phyloP scores from a whole-genome alignment of 23 tunicate species.

The Phallusia fumigata region DNA sequence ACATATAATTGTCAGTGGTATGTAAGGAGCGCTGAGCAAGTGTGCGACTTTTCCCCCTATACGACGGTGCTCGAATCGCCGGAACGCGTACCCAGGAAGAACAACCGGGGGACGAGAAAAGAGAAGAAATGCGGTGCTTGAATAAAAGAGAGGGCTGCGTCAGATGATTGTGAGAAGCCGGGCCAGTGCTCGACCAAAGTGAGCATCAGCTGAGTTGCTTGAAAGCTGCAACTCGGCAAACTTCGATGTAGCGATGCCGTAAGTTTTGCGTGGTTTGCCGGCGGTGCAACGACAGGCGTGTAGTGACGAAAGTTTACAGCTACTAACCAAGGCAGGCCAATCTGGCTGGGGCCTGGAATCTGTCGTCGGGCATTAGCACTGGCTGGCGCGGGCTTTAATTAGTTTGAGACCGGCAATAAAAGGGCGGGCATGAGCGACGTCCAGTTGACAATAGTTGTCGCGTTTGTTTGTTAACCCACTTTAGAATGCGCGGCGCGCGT shows the following conservation, averaged over 20 bases:
- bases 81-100: no score
- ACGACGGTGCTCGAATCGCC: no score
- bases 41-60: no score
- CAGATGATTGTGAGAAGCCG: background rate
- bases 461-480: slow-evolving; percentile 12
- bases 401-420: slow-evolving; percentile 1
- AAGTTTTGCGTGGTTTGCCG: background rate
- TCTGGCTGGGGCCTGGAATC: background rate
- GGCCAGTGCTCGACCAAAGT: background rate
- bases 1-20: no score
- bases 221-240: background rate
- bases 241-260: background rate
- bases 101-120: background rate
- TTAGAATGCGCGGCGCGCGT: background rate
- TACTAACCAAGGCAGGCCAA: no score
- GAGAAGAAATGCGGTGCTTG: slow-evolving; percentile 10
- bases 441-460: background rate
- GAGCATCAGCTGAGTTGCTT: background rate
- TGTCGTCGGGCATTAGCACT: background rate
- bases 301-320: background rate
- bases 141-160: background rate
- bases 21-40: no score
- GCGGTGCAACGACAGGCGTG: background rate
- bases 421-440: background rate
- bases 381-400: slow-evolving; percentile 5